A percentile compares a stretch with the other conserved stretches of the same genome.
phyloP scores from a whole-genome alignment of 2,797 vertebrate species.

The Falco peregrinus region DNA sequence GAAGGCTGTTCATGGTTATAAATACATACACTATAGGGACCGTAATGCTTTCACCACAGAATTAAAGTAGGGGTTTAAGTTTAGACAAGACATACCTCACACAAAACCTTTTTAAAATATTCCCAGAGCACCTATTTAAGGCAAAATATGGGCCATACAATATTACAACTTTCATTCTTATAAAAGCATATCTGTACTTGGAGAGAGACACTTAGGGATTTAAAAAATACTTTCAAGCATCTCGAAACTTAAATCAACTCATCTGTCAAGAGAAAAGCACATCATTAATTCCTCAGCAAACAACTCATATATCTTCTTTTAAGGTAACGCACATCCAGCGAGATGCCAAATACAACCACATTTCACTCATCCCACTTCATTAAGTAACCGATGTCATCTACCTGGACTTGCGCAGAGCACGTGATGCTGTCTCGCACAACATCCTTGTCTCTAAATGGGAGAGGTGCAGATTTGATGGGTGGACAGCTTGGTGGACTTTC shows the following conservation, averaged over 20 bases:
- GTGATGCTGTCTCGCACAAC: too few relatives aligned
- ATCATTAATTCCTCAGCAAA: neutral
- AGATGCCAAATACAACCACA: constrained; percentile 1
- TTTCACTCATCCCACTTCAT: constrained; percentile 16
- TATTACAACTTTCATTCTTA: neutral
- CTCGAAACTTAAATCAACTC: constrained; percentile 19
- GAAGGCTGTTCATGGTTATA: neutral
- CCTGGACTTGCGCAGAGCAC: too few relatives aligned
- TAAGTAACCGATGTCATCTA: too few relatives aligned
- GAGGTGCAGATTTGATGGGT: too few relatives aligned
- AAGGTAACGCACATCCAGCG: neutral
- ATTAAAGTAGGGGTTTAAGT: neutral
- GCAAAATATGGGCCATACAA: neutral
- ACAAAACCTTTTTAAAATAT: neutral
- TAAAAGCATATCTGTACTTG: neutral
- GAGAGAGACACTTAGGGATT: neutral
- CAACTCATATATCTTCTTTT: neutral
- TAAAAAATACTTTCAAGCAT: constrained; percentile 4
- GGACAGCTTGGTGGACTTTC: too few relatives aligned
- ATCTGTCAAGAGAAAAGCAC: neutral
- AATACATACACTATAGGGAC: neutral
- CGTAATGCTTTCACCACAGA: neutral
- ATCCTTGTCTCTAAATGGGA: too few relatives aligned
- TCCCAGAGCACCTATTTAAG: neutral
- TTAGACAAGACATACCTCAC: neutral